These are phyloP conservation scores for Pammene fasciana DNA, from an alignment of 2,888 invertebrate species.

Conservation along the genomic window DNA sequence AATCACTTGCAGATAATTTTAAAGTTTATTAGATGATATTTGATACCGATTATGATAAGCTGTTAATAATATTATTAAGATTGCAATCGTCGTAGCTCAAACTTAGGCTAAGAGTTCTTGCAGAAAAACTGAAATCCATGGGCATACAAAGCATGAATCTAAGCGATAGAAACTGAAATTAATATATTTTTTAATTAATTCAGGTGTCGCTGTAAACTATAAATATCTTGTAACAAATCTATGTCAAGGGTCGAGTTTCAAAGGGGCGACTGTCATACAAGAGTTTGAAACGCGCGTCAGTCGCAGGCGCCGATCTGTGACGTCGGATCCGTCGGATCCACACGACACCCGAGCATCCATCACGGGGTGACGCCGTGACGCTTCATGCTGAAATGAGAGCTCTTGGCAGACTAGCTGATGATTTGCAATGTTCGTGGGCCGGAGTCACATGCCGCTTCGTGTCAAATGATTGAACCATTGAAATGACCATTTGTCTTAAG, in stretches of 20 bases:
- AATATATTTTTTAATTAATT: not conserved
- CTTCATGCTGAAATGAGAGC: conserved; percentile 18
- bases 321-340: conserved; percentile 21
- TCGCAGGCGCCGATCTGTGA: conserved; percentile 20
- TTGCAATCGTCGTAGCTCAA: not conserved
- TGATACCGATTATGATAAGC: conserved; percentile 38
- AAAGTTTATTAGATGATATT: conserved; percentile 51
- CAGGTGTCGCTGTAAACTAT: not conserved
- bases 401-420: conserved; percentile 31
- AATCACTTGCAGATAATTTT: conserved; percentile 65
- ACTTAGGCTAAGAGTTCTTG: not conserved
- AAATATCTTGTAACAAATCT: conserved; percentile 3
- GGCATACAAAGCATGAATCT: no score
- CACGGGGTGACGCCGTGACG: conserved; percentile 16
- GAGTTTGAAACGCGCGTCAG: conserved; percentile 10
- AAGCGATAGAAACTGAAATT: not conserved
- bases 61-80: conserved; percentile 7
- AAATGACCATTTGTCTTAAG: conserved; percentile 5
- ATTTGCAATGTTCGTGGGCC: conserved; percentile 24
- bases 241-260: conserved; percentile 24
- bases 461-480: conserved; percentile 9
- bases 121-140: no score
- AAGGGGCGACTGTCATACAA: conserved; percentile 12
- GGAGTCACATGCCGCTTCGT: conserved; percentile 15
- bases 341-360: conserved; percentile 22